Conservation (phyloP, 1,140 invertebrate genomes). For the Penaeus japonicus region DNA sequence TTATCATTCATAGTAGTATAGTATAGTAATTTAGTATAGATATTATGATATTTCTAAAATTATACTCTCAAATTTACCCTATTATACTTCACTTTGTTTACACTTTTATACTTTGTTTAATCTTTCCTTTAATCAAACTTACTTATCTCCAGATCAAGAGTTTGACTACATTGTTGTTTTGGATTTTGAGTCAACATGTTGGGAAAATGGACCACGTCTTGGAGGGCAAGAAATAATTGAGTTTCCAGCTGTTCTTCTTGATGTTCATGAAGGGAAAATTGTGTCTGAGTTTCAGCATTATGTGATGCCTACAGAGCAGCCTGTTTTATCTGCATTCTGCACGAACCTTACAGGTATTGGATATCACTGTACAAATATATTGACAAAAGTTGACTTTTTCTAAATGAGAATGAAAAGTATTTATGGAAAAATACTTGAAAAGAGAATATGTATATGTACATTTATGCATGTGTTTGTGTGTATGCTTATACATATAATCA, state of each 20-base stretch:
- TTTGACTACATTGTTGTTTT: conserved; percentile 61
- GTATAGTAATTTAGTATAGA: too few relatives aligned
- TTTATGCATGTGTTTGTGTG: too few relatives aligned
- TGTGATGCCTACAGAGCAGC: conserved; percentile 65
- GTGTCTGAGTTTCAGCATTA: conserved; percentile 66
- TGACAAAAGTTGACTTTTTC: too few relatives aligned
- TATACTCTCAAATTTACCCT: too few relatives aligned
- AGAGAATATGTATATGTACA: too few relatives aligned
- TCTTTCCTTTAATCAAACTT: too few relatives aligned
- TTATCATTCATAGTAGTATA: too few relatives aligned
- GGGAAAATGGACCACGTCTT: neutral
- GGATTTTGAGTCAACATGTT: conserved; percentile 60
- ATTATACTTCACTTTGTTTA: too few relatives aligned
- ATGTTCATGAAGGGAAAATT: conserved; percentile 63
- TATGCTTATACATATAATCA: too few relatives aligned
- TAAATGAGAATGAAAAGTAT: neutral
- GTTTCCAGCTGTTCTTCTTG: conserved; percentile 68
- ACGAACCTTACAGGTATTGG: conserved; percentile 62
- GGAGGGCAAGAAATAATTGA: conserved; percentile 62
- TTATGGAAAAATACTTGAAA: neutral
- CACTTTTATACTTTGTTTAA: too few relatives aligned
- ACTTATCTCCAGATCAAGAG: neutral
- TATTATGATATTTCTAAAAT: too few relatives aligned
- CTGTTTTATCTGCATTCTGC: conserved; percentile 65
- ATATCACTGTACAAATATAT: too few relatives aligned